Evolutionary conservation across 1,140 invertebrate genomes (phyloP).

Genomic region (Anadara kagoshimensis): DNA sequence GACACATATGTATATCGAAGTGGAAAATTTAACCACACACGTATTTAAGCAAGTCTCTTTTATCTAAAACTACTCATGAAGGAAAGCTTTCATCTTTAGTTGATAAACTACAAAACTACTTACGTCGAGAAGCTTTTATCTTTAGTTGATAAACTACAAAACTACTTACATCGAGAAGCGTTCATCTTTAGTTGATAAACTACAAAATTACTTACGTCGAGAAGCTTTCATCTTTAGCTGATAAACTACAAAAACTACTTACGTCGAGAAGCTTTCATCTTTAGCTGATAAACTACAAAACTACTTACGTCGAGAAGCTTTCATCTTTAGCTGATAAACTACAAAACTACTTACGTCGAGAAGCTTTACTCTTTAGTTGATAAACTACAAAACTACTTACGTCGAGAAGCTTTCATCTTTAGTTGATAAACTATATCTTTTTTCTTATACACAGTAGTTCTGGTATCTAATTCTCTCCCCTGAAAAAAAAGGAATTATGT

Average conservation of each 20-base stretch:
- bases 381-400: slow-evolving; percentile 65
- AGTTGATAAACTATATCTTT: slow-evolving; percentile 95
- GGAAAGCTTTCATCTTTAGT: too few species aligned
- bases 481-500: slow-evolving; percentile 51
- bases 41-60: too few species aligned
- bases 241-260: slow-evolving; percentile 84
- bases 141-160: too few species aligned
- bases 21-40: too few species aligned
- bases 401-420: slow-evolving; percentile 95
- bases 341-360: slow-evolving; percentile 47
- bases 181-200: slow-evolving; percentile 96
- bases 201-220: slow-evolving; percentile 84
- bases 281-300: slow-evolving; percentile 93
- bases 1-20: too few species aligned
- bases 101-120: slow-evolving; percentile 47
- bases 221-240: slow-evolving; percentile 99
- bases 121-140: too few species aligned
- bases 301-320: too few species aligned
- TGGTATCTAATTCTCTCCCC: slow-evolving; percentile 89
- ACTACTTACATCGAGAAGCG: slow-evolving; percentile 83
- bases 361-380: too few species aligned
- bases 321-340: too few species aligned
- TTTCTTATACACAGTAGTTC: slow-evolving; percentile 98
- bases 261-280: slow-evolving; percentile 94
- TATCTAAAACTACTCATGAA: too few species aligned